A percentile compares a stretch with the other conserved stretches of the same genome.
Conservation (phyloP, 2,797 vertebrate species). For the Pseudomugil gertrudae region DNA sequence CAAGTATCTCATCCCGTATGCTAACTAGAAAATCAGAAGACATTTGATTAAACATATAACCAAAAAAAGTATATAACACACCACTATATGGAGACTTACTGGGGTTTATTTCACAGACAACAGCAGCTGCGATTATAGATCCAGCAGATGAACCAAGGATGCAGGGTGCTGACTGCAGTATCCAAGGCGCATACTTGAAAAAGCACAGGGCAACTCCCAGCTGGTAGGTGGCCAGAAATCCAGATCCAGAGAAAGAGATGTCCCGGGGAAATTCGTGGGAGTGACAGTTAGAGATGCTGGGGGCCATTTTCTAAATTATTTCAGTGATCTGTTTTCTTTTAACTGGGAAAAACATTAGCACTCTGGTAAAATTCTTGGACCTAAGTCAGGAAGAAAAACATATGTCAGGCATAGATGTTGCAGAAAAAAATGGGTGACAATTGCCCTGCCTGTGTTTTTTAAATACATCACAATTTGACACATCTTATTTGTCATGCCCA, state of each 20-base stretch:
- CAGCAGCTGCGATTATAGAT: slow-evolving; percentile 87
- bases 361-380: neutral
- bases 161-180: slow-evolving; percentile 81
- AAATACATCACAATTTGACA: slow-evolving; percentile 59
- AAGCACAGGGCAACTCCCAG: slow-evolving; percentile 88
- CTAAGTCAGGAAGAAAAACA: neutral
- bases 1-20: slow-evolving; percentile 80
- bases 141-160: slow-evolving; percentile 89
- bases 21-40: slow-evolving; percentile 37
- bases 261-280: slow-evolving; percentile 40
- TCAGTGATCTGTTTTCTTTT: neutral
- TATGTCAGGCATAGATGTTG: slow-evolving; percentile 2
- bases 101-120: slow-evolving; percentile 81
- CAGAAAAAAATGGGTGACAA: neutral
- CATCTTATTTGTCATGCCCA: slow-evolving; percentile 55
- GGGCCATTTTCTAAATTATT: slow-evolving; percentile 54
- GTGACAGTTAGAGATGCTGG: slow-evolving; percentile 35
- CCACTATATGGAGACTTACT: slow-evolving; percentile 56
- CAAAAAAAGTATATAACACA: neutral
- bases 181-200: slow-evolving; percentile 81
- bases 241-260: slow-evolving; percentile 89
- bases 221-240: slow-evolving; percentile 91
- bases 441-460: slow-evolving; percentile 27
- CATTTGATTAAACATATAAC: neutral
- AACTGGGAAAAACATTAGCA: neutral